Conservation (phyloP, 2,113 vertebrate genomes). For the Oncorhynchus tshawytscha region DNA sequence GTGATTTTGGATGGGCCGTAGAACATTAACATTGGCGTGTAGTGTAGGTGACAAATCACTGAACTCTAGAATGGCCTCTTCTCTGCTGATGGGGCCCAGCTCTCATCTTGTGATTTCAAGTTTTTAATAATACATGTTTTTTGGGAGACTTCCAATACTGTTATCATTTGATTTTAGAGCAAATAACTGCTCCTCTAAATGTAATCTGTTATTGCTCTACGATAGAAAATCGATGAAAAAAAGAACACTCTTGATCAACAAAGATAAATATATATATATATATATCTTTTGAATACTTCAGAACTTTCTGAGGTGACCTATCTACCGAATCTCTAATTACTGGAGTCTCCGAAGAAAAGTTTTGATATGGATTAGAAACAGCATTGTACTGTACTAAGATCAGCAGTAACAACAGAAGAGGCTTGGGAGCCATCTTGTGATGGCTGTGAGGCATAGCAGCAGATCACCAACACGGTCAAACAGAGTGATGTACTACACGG, state of each 20-base stretch:
- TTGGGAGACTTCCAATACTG: constrained; percentile 38
- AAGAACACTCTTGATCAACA: background rate
- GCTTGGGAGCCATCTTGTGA: constrained; percentile 69
- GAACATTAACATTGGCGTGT: constrained; percentile 31
- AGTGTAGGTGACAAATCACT: constrained; percentile 28
- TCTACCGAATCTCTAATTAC: background rate
- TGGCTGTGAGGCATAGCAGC: constrained; percentile 66
- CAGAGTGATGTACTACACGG: background rate
- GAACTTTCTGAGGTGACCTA: background rate
- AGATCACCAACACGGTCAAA: constrained; percentile 16
- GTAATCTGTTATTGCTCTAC: background rate
- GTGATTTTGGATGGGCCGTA: constrained; percentile 22
- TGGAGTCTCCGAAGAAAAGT: constrained; percentile 71
- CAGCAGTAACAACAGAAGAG: constrained; percentile 48
- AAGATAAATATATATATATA: too few relatives aligned
- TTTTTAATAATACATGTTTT: constrained; percentile 32
- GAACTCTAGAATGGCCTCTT: constrained; percentile 13
- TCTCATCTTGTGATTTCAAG: constrained; percentile 23
- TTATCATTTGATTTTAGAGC: background rate
- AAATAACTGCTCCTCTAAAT: background rate
- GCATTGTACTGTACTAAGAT: constrained; percentile 1
- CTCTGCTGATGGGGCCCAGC: background rate
- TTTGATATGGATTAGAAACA: constrained; percentile 44
- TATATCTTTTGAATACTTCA: too few relatives aligned
- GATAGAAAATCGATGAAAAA: background rate